These are phyloP conservation scores for Chaetodon trifascialis DNA, from an alignment of 2,113 vertebrate genomes.

Conservation along the genomic window DNA sequence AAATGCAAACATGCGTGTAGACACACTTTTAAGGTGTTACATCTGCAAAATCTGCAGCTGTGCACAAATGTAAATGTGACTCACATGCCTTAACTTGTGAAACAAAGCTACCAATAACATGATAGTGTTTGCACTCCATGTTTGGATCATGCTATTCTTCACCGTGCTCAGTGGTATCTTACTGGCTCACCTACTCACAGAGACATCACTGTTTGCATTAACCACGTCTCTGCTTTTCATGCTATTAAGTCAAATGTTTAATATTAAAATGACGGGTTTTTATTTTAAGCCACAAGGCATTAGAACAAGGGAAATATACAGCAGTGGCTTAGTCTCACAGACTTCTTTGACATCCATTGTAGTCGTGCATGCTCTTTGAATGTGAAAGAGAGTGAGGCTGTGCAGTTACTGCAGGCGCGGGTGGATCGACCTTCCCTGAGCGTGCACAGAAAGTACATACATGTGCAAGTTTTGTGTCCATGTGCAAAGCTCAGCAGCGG, in stretches of 20 bases:
- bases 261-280: background rate
- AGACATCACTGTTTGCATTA: background rate
- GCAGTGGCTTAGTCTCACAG: background rate
- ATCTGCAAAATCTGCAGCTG: background rate
- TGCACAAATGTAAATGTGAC: background rate
- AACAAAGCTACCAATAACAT: background rate
- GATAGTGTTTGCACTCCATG: background rate
- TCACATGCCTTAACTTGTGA: background rate
- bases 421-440: background rate
- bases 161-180: background rate
- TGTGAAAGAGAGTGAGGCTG: background rate
- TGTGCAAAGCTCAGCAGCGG: slow-evolving; percentile 1
- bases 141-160: background rate
- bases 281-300: background rate
- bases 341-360: background rate
- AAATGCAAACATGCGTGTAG: background rate
- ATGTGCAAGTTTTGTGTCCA: background rate
- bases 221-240: background rate
- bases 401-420: background rate
- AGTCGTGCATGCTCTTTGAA: background rate
- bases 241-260: background rate
- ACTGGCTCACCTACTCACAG: background rate
- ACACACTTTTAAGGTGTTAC: too few species aligned
- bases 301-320: too few species aligned
- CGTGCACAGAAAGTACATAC: background rate